Evolutionary conservation across 2,797 vertebrate species (phyloP), one percentile per base, ranked within the genome.

Genomic region (Bradypus variegatus): DNA sequence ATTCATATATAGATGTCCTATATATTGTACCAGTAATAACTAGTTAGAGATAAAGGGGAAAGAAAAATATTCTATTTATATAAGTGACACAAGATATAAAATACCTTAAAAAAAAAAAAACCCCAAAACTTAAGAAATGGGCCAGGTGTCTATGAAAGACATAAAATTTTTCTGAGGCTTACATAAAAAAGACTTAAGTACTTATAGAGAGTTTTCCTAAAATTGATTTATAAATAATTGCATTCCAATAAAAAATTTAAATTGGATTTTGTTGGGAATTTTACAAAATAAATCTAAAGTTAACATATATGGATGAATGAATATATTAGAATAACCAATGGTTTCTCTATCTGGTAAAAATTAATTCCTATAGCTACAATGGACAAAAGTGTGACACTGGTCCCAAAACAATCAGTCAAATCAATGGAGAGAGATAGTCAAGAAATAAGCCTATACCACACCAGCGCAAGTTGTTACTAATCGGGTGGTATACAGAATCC

Each of bases 211-310:
- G 12, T 16, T 62, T 27, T 73, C 50, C 33, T 29, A 16, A 86
- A 86, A 31, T 45, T 91, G 77, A 67, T 89, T 92, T 89, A 62
- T 75, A 83, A 69, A 81, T 86, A 67, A 29, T 65, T 90, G 8
- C 81, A 62, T 69, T 89, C n/a, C 41, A 72, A 50, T 77, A 70
- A 31, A 73, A 21, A 6, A 67, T 70, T 58, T 86, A 78, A 76
- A 89, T 86, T 77, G 8, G 11, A 60, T 82, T 82, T 86, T 80
- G 4, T 50, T 55, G 25, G 16, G 31, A 78, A 60, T 69, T 86
- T 91, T 75, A 67, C 3, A 55, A 78, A 86, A 33, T 75, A 79
- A 82, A 77, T 53, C 29, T 91, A 58, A 93, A 91, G 84, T 65
- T 81, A 88, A 73, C 58, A 67, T 45, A 62, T 64, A 67, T 45